A percentile compares a stretch with the other conserved stretches of the same genome.
These are phyloP conservation scores for Lasioglossum albipes DNA, from an alignment of 1,140 invertebrate species.

Conservation along the genomic window DNA sequence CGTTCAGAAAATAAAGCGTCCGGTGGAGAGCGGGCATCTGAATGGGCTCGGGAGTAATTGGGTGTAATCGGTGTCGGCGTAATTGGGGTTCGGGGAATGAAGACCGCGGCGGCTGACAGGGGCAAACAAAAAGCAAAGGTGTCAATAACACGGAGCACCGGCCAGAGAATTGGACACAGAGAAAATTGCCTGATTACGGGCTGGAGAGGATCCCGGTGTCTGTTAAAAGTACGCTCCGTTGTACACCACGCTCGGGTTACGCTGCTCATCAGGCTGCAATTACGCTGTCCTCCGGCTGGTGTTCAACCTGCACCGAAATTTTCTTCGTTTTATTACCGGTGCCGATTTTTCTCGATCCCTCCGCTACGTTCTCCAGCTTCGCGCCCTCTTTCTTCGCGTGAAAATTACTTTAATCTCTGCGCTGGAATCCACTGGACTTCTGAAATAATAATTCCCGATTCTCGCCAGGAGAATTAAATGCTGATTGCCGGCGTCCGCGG, in stretches of 20 bases:
- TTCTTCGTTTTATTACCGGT: not conserved
- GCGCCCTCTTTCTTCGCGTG: not conserved
- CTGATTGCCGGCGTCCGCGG: no score
- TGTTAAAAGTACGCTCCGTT: conserved; percentile 5
- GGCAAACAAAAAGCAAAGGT: conserved; percentile 14
- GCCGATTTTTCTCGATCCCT: not conserved
- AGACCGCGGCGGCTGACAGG: not conserved
- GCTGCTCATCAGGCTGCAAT: conserved; percentile 20
- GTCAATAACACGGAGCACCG: conserved; percentile 26
- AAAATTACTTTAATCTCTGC: not conserved
- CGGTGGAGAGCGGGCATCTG: conserved; percentile 21
- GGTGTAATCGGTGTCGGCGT: conserved; percentile 21
- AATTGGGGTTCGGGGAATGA: conserved; percentile 20
- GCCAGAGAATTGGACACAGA: not conserved
- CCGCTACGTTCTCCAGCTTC: not conserved
- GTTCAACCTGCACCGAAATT: not conserved
- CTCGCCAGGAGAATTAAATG: no score
- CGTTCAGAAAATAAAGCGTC: conserved; percentile 24
- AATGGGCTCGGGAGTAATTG: not conserved
- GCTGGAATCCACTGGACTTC: not conserved
- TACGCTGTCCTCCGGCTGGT: not conserved
- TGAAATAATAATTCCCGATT: not conserved
- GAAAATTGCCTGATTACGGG: conserved; percentile 34
- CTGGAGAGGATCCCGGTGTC: not conserved
- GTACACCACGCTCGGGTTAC: conserved; percentile 1